Base-by-base conservation (phyloP, 2,113 vertebrate genomes). In the Sylvia atricapilla region DNA sequence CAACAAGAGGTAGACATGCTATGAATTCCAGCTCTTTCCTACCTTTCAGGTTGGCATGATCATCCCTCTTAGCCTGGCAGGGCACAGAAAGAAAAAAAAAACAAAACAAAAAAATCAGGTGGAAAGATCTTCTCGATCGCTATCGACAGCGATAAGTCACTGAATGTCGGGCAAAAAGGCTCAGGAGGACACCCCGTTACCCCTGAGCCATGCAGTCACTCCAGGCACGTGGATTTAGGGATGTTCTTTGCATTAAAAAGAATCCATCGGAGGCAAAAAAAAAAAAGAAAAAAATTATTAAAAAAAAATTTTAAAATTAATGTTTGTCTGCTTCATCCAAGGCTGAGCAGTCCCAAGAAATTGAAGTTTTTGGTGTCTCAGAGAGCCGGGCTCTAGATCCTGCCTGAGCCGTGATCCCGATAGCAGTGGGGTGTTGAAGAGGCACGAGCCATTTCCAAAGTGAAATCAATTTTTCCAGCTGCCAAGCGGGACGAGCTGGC, bases 361-460 rank as follows among this genome's bases (percentile, higher is more conserved):
- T 2, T 4, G 23, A 49, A 92, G 63, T 11, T 66, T 66, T 52
- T 59, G n/a, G 2, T 2, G 47, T 66, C 87, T 77, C 47, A 72
- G 68, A 70, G 53, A 39, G 41, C 28, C 8, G 50, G 77, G 88
- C 50, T 28, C 9, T 20, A 24, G 83, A 24, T 84, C 47, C 88
- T 1, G 7, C 64, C 80, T 19, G 25, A 76, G 86, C 60, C 30
- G 33, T 11, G 90, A 63, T 93, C 86, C 93, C 73, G 23, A 53
- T 52, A 21, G 46, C 28, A 94, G 64, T 5, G 27, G 58, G 80
- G 94, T 41, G 84, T 37, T 82, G 95, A 72, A 87, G 93, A 68
- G 77, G 94, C 85, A 84, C 79, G 11, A 96, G 96, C 93, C 90
- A 96, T 97, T 97, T 95, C 96, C 95, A 97, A 97, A 97, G 62